A percentile compares a stretch with the other conserved stretches of the same genome.
These are phyloP conservation scores for Drosophila hamatofila DNA, from an alignment of 2,888 invertebrate genomes.

Conservation along the genomic window DNA sequence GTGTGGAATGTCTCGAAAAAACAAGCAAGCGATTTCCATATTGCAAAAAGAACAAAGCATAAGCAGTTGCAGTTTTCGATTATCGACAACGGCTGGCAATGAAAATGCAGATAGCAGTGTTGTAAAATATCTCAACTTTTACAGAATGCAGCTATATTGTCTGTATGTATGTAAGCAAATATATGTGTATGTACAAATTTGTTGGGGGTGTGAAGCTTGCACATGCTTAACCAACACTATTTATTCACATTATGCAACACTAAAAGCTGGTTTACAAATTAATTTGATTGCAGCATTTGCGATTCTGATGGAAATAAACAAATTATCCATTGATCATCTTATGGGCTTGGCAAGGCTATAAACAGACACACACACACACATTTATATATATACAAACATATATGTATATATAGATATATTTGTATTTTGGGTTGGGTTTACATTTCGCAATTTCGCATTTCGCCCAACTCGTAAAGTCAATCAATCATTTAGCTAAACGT, in stretches of 20 bases:
- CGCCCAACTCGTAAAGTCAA: conserved; percentile 20
- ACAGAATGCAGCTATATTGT: too few species aligned
- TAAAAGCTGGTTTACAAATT: neutral
- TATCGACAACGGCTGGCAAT: neutral
- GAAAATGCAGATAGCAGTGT: neutral
- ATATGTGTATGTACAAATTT: too few species aligned
- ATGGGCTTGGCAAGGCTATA: neutral
- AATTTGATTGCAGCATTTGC: neutral
- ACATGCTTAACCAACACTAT: neutral
- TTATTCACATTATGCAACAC: neutral
- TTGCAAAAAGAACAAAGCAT: too few species aligned
- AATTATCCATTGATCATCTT: conserved; percentile 19
- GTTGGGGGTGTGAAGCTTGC: too few species aligned
- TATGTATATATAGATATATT: neutral
- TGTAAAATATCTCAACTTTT: neutral
- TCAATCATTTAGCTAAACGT: conserved; percentile 48
- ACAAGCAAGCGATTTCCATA: too few species aligned
- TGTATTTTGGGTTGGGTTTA: conserved; percentile 4
- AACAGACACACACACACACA: neutral
- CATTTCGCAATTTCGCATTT: conserved; percentile 21
- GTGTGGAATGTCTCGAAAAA: too few species aligned
- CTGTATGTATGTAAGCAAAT: too few species aligned
- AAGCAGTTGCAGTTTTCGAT: too few species aligned
- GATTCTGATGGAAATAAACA: neutral
- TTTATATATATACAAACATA: neutral